Evolutionary conservation across 2,797 vertebrate species (phyloP), one percentile per base, ranked within the genome.

Genomic region (Pantherophis vulpinus): DNA sequence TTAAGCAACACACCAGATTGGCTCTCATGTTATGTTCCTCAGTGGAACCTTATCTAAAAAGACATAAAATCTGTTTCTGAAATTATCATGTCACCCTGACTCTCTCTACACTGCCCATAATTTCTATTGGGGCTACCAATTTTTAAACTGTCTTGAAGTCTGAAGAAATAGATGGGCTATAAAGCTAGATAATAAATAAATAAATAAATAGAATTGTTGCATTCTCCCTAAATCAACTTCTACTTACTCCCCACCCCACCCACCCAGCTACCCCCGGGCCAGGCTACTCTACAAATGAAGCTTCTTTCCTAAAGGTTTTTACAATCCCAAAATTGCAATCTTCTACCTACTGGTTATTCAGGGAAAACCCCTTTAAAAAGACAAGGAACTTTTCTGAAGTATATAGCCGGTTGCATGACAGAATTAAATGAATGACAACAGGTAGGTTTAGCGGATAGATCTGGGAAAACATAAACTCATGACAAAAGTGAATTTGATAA

Each of bases 401-500:
- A 61, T 42, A 83, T 1, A 83, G 66, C 70, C 61, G 32, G 37
- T 32, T 89, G 90, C 47, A 91, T 3, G 23, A 88, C 37, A n/a
- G 32, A 89, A 51, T 55, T 37, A 58, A 88, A 66, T 89, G 87
- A 32, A 89, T 83, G 29, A 47, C 70, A 91, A 91, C 90, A 89
- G 87, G 93, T 91, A 90, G 89, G 20, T 74, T 20, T 27, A 23
- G 16, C 10, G 1, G 56, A 79, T 11, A 60, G 89, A 74, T 13
- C 18, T n/a, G 29, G 66, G 23, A 32, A 27, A 90, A 59, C 11
- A 66, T 55, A 51, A 18, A 20, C 58, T 13, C 54, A 9, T 23
- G 42, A 51, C 54, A 79, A 59, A 79, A 79, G 32, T 11, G 32
- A 42, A 23, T 27, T 63, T 90, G 51, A 32, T 16, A 63, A 86